Evolutionary conservation across 2,797 vertebrate species (phyloP), one percentile per base, ranked within the genome.

Genomic region (Pseudotriccus pelzelni): DNA sequence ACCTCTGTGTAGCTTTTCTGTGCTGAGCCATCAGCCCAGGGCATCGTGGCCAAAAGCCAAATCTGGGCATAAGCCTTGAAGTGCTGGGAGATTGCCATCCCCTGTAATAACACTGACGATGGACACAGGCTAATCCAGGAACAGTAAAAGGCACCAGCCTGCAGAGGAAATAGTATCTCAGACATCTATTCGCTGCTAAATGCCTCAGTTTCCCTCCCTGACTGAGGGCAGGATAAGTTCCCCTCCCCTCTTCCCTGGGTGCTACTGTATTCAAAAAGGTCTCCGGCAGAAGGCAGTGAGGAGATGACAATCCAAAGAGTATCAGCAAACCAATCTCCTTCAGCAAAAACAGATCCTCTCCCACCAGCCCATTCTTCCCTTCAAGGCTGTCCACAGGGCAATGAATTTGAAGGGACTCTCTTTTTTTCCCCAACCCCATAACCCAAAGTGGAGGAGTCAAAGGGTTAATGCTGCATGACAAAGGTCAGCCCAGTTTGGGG

Each of bases 401-500:
- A 92, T 93, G 89, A 95, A 96, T 95, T 95, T 93, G 89, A 93
- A 97, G 80, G 49, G 44, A 76, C 24, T 73, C 3, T 80, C 44
- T 82, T 76, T 76, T 67, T 63, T 20, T 4, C 2, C n/a, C 69
- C 50, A 53, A 77, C 44, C 41, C 72, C 28, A 41, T 53, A 91
- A 79, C n/a, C 73, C 78, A 21, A 92, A 89, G 56, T 43, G 32
- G 27, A 94, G 34, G 72, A 94, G 94, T 87, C 83, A 93, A 94
- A 96, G 95, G 70, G 92, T 96, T 96, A 97, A 97, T 62, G 78
- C 80, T 66, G 92, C 58, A 43, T 80, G 86, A 84, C 90, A 88
- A 94, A 96, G 94, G 94, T 96, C 93, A 94, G 70, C 20, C n/a
- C 84, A 79, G 77, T 93, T 86, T 95, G 70, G 84, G 69, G 21